phyloP scores from a whole-genome alignment of 2,888 invertebrate genomes.

The Cataglyphis cursor region DNA sequence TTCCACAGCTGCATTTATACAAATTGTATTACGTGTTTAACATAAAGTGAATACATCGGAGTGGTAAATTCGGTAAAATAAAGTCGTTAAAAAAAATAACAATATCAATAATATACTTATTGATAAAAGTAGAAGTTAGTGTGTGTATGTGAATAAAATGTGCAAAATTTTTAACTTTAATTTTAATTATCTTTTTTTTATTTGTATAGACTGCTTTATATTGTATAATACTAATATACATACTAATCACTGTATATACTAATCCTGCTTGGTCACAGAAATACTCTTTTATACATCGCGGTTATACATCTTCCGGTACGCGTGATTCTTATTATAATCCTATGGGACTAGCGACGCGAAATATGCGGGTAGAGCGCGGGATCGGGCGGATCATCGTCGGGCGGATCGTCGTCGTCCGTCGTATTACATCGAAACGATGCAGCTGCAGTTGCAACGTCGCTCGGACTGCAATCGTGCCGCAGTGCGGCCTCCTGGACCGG shows the following conservation, averaged over 20 bases:
- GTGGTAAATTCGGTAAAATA: not conserved
- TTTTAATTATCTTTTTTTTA: not conserved
- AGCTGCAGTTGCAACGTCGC: constrained; percentile 58
- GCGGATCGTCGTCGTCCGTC: constrained; percentile 26
- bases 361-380: constrained; percentile 15
- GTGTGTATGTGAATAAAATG: not conserved
- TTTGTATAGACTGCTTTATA: not conserved
- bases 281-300: not conserved
- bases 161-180: not conserved
- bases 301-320: not conserved
- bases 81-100: not conserved
- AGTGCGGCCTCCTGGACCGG: constrained; percentile 67
- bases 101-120: not conserved
- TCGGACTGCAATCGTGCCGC: constrained; percentile 60
- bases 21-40: not conserved
- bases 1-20: not conserved
- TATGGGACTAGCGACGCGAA: not conserved
- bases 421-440: constrained; percentile 62
- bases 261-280: not conserved
- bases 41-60: not conserved
- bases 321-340: not conserved
- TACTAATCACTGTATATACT: too few relatives aligned
- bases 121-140: not conserved
- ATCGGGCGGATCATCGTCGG: not conserved
- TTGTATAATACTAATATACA: too few relatives aligned